A percentile compares a stretch with the other conserved stretches of the same genome.
phyloP scores from a whole-genome alignment of 1,140 invertebrate species.

The Mactra quadrangularis region DNA sequence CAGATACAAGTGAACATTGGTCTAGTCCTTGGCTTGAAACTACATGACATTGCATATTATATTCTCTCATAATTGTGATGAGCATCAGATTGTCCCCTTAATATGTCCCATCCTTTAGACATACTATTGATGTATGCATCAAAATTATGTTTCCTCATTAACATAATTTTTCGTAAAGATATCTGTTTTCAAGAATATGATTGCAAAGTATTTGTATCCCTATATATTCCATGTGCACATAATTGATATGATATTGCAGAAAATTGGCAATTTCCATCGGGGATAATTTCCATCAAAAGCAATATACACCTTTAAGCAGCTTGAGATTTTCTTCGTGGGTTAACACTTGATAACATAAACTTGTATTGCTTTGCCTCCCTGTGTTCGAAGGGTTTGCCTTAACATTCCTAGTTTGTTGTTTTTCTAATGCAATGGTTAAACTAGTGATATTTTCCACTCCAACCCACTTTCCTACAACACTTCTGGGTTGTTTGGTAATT shows the following conservation, averaged over 20 bases:
- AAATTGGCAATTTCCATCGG: conserved; percentile 23
- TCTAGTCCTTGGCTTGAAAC: conserved; percentile 5
- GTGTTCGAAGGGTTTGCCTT: neutral
- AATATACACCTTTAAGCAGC: neutral
- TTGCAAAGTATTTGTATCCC: neutral
- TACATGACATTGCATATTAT: conserved; percentile 40
- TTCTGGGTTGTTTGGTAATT: conserved; percentile 11
- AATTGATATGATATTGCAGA: conserved; percentile 17
- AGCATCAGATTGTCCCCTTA: conserved; percentile 30
- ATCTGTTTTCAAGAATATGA: neutral
- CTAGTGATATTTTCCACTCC: conserved; percentile 21
- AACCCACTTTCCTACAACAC: conserved; percentile 2
- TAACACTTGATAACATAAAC: neutral
- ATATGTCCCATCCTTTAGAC: conserved; percentile 20
- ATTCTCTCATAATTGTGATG: conserved; percentile 22
- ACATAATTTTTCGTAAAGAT: conserved; percentile 33
- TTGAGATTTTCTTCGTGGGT: conserved; percentile 21
- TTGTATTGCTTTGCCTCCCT: neutral
- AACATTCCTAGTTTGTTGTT: neutral
- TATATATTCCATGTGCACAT: neutral
- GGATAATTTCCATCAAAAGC: neutral
- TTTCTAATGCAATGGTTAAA: neutral
- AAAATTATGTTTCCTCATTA: conserved; percentile 14
- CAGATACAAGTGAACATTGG: conserved; percentile 14
- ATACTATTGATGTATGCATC: conserved; percentile 12